These are phyloP conservation scores for Agrochola litura DNA, from an alignment of 2,888 invertebrate genomes.

Conservation along the genomic window DNA sequence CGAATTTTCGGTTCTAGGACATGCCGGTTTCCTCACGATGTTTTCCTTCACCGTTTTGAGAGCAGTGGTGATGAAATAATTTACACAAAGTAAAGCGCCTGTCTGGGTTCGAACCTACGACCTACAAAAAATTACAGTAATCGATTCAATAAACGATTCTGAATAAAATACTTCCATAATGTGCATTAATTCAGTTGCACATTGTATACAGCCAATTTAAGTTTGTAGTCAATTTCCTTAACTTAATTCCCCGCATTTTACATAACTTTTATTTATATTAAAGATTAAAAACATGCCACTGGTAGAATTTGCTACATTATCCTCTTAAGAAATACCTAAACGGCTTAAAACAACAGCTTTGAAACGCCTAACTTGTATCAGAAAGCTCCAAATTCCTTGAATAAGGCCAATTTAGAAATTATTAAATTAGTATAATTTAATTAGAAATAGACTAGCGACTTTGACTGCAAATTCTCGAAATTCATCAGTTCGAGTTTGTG, in stretches of 20 bases:
- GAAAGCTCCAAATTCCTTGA: background rate
- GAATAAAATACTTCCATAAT: too few species aligned
- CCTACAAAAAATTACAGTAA: too few species aligned
- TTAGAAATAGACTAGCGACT: slow-evolving; percentile 11
- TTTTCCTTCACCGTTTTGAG: too few species aligned
- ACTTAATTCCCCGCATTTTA: background rate
- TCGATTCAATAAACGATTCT: too few species aligned
- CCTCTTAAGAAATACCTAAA: background rate
- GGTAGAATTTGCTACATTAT: background rate
- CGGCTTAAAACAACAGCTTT: background rate
- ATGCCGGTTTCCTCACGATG: too few species aligned
- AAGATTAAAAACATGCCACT: background rate
- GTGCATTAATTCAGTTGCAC: too few species aligned
- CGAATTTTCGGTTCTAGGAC: too few species aligned
- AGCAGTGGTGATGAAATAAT: too few species aligned
- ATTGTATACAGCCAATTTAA: background rate
- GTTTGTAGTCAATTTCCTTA: background rate
- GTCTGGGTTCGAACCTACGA: too few species aligned
- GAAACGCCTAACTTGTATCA: too few species aligned
- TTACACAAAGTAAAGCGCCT: too few species aligned
- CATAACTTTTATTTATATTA: background rate
- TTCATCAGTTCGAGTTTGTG: slow-evolving; percentile 24
- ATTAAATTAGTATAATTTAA: slow-evolving; percentile 22
- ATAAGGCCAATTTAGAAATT: background rate
- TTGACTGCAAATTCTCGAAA: slow-evolving; percentile 13